Evolutionary conservation across 2,113 vertebrate species (phyloP), one percentile per base, ranked within the genome.

Genomic region (Amblyornis subalaris): DNA sequence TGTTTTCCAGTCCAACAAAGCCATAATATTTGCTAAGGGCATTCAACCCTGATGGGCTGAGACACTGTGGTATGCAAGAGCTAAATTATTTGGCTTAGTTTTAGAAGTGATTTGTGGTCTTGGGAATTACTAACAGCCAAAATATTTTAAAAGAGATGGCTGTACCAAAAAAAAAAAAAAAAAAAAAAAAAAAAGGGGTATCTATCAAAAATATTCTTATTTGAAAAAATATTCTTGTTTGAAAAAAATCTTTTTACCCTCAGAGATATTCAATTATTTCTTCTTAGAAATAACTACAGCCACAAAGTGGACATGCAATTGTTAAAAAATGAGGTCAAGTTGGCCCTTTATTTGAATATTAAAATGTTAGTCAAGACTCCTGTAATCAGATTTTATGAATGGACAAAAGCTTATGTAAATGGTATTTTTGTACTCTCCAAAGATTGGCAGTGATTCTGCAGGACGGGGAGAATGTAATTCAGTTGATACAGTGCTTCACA

Each of bases 1-100:
- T 92, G 25, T 81, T 87, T 88, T 88, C 89, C 87, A 65, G 35
- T 48, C 33, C 64, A 85, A 47, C 14, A 85, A 85, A 89, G 48
- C 47, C 4, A 6, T 81, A 80, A 86, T 84, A 79, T 86, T 94
- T 96, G 54, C 89, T 88, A 45, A 77, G 44, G 61, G 35, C 75
- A 58, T 88, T 91, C 74, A 93, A 85, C 60, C n/a, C 79, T 78
- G 76, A 86, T 93, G 88, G 85, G 31, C 48, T 87, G 90, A 90
- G 72, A 85, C n/a, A 72, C 2, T 55, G 74, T 57, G 81, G 54
- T 87, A 85, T 85, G 76, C 40, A 55, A 78, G 9, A 66, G 40
- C 64, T 69, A 60, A 92, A 83, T 95, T 88, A 85, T 82, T 51
- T 92, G 80, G 62, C 76, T 83, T 40, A 38, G 24, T 62, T 96